These are phyloP conservation scores for Calycopis cecrops DNA, from an alignment of 1,140 invertebrate species.

Conservation along the genomic window DNA sequence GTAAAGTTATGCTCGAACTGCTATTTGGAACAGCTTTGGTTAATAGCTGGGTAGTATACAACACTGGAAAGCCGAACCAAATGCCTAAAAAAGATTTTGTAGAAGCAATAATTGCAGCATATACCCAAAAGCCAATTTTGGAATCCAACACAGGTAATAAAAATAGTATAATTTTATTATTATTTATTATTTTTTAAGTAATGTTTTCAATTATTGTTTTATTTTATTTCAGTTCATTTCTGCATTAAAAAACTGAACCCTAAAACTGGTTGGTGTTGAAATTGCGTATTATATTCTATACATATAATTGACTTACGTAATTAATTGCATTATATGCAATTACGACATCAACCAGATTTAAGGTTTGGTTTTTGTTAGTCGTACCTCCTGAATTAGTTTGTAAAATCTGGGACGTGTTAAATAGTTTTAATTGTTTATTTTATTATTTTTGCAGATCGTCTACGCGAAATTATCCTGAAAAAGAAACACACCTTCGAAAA, in stretches of 20 bases:
- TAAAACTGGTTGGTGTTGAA: too few relatives aligned
- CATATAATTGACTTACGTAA: too few relatives aligned
- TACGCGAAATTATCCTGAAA: background rate
- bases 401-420: background rate
- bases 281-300: too few relatives aligned
- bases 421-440: background rate
- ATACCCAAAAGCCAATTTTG: background rate
- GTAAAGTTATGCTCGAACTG: slow-evolving; percentile 43
- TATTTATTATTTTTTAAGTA: too few relatives aligned
- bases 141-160: background rate
- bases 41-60: slow-evolving; percentile 6
- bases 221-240: too few relatives aligned
- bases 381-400: too few relatives aligned
- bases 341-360: too few relatives aligned
- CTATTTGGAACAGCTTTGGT: slow-evolving; percentile 38
- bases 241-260: too few relatives aligned
- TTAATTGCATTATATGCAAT: too few relatives aligned
- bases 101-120: slow-evolving; percentile 1
- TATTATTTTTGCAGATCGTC: background rate
- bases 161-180: too few relatives aligned
- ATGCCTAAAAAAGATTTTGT: slow-evolving; percentile 8
- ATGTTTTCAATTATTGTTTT: too few relatives aligned
- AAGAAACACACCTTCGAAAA: slow-evolving; percentile 4
- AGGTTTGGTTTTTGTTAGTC: too few relatives aligned
- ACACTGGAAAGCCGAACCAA: background rate